Base-by-base conservation (phyloP, 1,140 invertebrate species). In the Neoseiulus cucumeris region DNA sequence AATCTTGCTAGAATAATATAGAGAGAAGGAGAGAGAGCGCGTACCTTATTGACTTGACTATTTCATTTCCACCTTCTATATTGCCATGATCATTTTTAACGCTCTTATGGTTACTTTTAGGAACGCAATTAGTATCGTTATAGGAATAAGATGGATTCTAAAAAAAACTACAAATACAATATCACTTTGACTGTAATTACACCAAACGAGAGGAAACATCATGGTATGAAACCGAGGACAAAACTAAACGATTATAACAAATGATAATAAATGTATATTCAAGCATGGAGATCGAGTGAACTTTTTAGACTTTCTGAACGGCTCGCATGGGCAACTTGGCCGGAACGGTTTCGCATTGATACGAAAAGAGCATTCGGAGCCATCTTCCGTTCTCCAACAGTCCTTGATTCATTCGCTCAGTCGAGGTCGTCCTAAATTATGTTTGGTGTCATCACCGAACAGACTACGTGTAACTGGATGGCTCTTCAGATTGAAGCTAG, bases 191-290 rank as follows among this genome's bases (percentile, higher is more conserved):
- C 14, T 59, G 51, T 59, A 25, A 59, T 59, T 25, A 20, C 14
- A 47, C 7, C 18, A 44, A 47, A 2, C 51, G 51, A 25, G 22
- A 20, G 25, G 22, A 59, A 59, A 59, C 17, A 59, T 18, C 18
- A 22, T 4, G 22, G 14, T 59, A 59, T 17, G 25, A 29, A 29
- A 20, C 51, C 14, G 33, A 33, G 2, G 22, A 47, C 20, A 47
- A 47, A 47, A 20, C n/a, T 47, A 47, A 25, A 29, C 17, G 51
- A 29, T 29, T 29, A 18, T 59, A 25, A 25, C 2, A 17, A 25
- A 59, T 29, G 14, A 29, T 17, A 59, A 59, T 59, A 59, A 59
- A 59, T 59, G 51, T 59, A 59, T 59, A 59, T 59, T 59, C 51
- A 59, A 59, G 51, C 51, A 59, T 33, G 51, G 4, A 20, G 22